A percentile compares a stretch with the other conserved stretches of the same genome.
phyloP scores from a whole-genome alignment of 2,113 vertebrate genomes.

The Mesitornis unicolor region DNA sequence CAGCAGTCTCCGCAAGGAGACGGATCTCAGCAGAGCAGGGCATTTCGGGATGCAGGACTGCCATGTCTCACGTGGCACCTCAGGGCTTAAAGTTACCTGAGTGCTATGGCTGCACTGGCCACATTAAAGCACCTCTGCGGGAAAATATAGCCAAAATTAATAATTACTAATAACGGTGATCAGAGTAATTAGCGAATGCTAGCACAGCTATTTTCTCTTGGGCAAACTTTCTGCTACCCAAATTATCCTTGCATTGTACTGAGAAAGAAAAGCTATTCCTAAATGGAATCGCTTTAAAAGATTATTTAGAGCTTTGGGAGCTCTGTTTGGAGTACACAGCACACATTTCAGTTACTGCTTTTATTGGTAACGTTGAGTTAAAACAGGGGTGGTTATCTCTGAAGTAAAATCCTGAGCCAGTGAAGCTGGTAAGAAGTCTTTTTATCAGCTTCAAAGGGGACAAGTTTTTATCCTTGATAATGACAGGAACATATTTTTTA shows the following conservation, averaged over 20 bases:
- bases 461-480: not conserved
- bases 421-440: not conserved
- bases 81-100: not conserved
- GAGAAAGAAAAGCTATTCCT: not conserved
- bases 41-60: rapidly evolving
- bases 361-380: not conserved
- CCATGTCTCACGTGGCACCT: not conserved
- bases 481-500: not conserved
- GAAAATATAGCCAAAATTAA: not conserved
- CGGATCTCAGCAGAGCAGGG: not conserved
- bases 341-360: not conserved
- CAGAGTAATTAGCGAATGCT: not conserved
- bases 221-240: not conserved
- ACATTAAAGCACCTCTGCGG: not conserved
- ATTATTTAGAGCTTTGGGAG: not conserved
- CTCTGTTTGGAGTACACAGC: not conserved
- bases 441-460: not conserved
- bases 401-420: not conserved
- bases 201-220: not conserved
- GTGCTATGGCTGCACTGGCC: not conserved
- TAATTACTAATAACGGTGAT: not conserved
- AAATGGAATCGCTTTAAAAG: not conserved
- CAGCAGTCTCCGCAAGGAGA: not conserved
- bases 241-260: not conserved
- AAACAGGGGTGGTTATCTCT: not conserved